Evolutionary conservation across 2,797 vertebrate species (phyloP).

Genomic region (Lepus townsendii): DNA sequence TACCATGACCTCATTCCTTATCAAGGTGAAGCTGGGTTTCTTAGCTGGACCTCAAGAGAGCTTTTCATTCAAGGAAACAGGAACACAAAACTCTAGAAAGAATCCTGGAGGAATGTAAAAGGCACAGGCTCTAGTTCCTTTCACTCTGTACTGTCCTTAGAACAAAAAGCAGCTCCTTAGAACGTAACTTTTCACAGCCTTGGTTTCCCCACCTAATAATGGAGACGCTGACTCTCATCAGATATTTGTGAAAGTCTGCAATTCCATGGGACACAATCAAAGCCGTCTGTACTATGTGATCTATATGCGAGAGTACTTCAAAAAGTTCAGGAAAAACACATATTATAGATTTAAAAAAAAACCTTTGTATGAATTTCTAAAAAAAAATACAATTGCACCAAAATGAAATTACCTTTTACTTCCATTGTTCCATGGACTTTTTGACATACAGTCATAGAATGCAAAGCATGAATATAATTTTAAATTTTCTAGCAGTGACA

Average conservation of each 20-base stretch:
- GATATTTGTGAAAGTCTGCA: neutral
- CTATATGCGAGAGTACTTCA: too few relatives aligned
- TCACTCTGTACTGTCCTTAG: neutral
- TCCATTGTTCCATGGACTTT: too few relatives aligned
- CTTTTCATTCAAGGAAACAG: neutral
- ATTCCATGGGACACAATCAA: neutral
- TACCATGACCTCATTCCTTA: slow-evolving; percentile 3
- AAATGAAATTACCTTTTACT: too few relatives aligned
- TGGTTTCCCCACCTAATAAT: neutral
- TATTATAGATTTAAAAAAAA: too few relatives aligned
- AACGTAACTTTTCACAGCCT: neutral
- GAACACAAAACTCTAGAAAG: slow-evolving; percentile 25
- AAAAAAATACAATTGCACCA: too few relatives aligned
- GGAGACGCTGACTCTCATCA: neutral
- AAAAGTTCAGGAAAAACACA: too few relatives aligned
- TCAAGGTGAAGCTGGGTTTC: slow-evolving; percentile 3
- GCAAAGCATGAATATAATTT: neutral
- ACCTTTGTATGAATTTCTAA: too few relatives aligned
- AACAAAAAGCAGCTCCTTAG: neutral
- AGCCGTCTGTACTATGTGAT: neutral
- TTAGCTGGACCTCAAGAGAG: neutral
- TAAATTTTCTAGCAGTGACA: neutral
- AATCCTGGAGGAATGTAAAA: neutral
- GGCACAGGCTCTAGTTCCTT: neutral
- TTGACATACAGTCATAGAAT: neutral